Evolutionary conservation across 2,797 vertebrate genomes (phyloP).

Genomic region (Aratinga solstitialis): DNA sequence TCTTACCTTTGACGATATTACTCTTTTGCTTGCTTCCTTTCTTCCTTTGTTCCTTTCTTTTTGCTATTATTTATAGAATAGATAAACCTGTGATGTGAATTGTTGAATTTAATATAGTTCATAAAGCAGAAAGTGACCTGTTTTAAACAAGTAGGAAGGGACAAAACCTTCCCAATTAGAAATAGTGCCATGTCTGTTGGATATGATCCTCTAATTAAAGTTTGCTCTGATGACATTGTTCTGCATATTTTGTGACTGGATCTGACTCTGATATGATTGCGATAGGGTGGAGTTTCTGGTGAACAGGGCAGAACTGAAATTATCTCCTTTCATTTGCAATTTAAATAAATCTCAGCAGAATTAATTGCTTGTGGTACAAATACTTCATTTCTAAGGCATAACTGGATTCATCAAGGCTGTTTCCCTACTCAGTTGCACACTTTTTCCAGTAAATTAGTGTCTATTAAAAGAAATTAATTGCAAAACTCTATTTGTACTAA

Average conservation of each 20-base stretch:
- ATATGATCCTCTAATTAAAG: slow-evolving; percentile 29
- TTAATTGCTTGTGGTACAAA: slow-evolving; percentile 21
- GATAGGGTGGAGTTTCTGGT: slow-evolving; percentile 10
- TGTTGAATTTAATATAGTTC: neutral
- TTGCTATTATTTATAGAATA: neutral
- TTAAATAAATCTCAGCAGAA: slow-evolving; percentile 31
- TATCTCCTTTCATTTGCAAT: slow-evolving; percentile 15
- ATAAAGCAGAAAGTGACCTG: neutral
- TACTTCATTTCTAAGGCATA: neutral
- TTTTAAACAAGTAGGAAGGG: neutral
- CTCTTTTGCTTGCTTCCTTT: neutral
- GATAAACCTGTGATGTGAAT: neutral
- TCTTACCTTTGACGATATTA: neutral
- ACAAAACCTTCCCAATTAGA: neutral
- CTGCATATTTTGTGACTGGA: neutral
- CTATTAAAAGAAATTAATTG: neutral
- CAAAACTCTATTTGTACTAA: neutral
- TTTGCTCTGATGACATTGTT: slow-evolving; percentile 26
- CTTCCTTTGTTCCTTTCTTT: neutral
- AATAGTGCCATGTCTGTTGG: neutral
- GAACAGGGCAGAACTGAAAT: slow-evolving; percentile 18
- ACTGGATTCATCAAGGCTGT: neutral
- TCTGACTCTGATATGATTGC: neutral
- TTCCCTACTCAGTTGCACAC: neutral
- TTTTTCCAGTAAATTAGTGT: neutral